Evolutionary conservation across 2,113 vertebrate species (phyloP).

Genomic region (Reinhardtius hippoglossoides): DNA sequence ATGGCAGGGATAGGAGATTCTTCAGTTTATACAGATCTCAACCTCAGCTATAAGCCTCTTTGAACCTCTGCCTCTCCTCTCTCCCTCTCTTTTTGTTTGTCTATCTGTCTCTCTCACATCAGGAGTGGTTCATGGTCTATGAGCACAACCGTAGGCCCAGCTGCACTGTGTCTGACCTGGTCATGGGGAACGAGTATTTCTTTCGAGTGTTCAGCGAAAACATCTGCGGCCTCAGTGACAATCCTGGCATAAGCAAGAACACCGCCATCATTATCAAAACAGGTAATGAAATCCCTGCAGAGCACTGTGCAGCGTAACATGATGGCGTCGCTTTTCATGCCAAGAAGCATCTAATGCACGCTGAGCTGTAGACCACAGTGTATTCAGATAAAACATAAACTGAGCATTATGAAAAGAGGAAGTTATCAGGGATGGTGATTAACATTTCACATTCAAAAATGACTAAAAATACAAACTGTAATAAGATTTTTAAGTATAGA

Average conservation of each 20-base stretch:
- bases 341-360: slow-evolving; percentile 8
- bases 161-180: slow-evolving; percentile 90
- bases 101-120: slow-evolving; percentile 3
- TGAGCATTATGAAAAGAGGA: background rate
- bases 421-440: background rate
- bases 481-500: background rate
- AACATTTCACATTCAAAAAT: background rate
- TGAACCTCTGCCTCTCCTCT: slow-evolving; percentile 21
- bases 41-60: slow-evolving; percentile 39
- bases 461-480: background rate
- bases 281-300: slow-evolving; percentile 73
- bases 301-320: background rate
- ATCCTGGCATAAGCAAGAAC: slow-evolving; percentile 85
- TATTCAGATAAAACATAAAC: slow-evolving; percentile 17
- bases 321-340: slow-evolving; percentile 5
- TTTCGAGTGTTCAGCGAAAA: slow-evolving; percentile 90
- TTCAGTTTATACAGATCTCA: slow-evolving; percentile 21
- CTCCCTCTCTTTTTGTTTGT: background rate
- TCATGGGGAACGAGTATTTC: slow-evolving; percentile 92
- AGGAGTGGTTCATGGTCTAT: slow-evolving; percentile 93
- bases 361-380: slow-evolving; percentile 22
- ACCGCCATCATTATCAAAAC: slow-evolving; percentile 87
- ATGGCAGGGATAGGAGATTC: slow-evolving; percentile 13
- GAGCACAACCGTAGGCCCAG: slow-evolving; percentile 88
- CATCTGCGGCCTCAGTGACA: slow-evolving; percentile 89